Percentiles rank a stretch among this genome's conserved stretches.
Evolutionary conservation across 2,797 vertebrate genomes (phyloP).

Genomic region (Gallirallus australis): DNA sequence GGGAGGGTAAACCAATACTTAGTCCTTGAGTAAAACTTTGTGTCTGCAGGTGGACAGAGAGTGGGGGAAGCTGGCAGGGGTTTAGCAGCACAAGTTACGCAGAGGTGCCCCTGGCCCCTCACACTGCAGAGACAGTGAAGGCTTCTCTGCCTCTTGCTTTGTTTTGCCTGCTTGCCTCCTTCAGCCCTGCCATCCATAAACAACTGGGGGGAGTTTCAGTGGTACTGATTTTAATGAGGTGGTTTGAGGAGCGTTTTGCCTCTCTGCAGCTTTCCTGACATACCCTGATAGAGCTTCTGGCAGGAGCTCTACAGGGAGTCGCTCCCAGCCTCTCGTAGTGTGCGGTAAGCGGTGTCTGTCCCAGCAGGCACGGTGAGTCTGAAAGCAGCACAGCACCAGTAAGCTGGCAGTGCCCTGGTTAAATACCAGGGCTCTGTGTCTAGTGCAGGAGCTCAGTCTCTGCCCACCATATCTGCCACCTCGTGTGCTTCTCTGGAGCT

Average conservation of each 20-base stretch:
- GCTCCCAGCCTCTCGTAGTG: constrained; percentile 13
- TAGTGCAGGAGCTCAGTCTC: not conserved
- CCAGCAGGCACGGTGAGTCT: not conserved
- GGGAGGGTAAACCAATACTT: not conserved
- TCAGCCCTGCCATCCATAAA: not conserved
- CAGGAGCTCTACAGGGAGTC: constrained; percentile 35
- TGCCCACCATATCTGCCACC: not conserved
- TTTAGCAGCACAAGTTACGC: not conserved
- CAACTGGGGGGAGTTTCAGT: not conserved
- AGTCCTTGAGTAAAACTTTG: not conserved
- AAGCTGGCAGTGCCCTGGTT: not conserved
- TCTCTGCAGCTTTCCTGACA: constrained; percentile 30
- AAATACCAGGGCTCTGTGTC: not conserved
- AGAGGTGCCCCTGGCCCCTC: not conserved
- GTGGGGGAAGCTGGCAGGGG: rapidly evolving
- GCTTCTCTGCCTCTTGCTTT: not conserved
- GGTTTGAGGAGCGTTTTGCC: constrained; percentile 15
- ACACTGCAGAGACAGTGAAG: rapidly evolving
- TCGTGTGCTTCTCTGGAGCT: rapidly evolving
- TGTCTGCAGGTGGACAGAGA: not conserved
- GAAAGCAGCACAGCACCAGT: not conserved
- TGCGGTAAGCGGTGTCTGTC: not conserved
- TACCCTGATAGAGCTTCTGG: constrained; percentile 19
- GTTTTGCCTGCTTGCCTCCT: not conserved
- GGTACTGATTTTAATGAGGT: constrained; percentile 4